phyloP scores from a whole-genome alignment of 2,797 vertebrate species.

The Etheostoma perlongum region DNA sequence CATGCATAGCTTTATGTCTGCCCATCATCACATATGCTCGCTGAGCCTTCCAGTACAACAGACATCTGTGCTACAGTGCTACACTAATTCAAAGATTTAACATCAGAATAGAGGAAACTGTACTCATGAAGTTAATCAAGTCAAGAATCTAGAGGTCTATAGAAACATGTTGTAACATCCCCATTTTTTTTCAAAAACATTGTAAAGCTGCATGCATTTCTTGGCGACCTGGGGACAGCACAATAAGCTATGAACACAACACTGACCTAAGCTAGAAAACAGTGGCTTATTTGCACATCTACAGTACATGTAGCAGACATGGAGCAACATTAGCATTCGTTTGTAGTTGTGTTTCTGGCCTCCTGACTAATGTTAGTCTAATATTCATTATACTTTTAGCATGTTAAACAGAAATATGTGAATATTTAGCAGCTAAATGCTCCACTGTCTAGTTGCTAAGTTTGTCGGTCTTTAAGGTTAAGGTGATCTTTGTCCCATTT shows the following conservation, averaged over 20 bases:
- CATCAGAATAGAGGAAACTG: not conserved
- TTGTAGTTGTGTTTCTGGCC: not conserved
- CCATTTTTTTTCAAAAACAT: too few relatives aligned
- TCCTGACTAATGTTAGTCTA: not conserved
- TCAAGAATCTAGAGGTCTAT: too few relatives aligned
- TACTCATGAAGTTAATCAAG: too few relatives aligned
- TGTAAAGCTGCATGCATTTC: too few relatives aligned
- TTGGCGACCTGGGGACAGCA: too few relatives aligned
- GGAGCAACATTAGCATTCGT: not conserved
- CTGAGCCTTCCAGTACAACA: not conserved
- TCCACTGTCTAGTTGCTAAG: not conserved
- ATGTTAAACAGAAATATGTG: not conserved
- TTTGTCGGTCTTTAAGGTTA: not conserved
- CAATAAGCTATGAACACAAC: not conserved
- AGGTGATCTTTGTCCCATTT: not conserved
- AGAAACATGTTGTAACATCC: too few relatives aligned
- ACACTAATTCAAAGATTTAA: constrained; percentile 2
- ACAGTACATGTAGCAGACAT: not conserved
- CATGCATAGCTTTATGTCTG: not conserved
- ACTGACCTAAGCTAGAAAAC: too few relatives aligned
- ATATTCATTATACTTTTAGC: not conserved
- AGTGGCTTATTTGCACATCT: not conserved
- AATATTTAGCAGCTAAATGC: not conserved
- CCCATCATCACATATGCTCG: constrained; percentile 5
- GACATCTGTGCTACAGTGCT: not conserved